A percentile compares a stretch with the other conserved stretches of the same genome.
Evolutionary conservation across 2,113 vertebrate genomes (phyloP).

Genomic region (Python bivittatus): DNA sequence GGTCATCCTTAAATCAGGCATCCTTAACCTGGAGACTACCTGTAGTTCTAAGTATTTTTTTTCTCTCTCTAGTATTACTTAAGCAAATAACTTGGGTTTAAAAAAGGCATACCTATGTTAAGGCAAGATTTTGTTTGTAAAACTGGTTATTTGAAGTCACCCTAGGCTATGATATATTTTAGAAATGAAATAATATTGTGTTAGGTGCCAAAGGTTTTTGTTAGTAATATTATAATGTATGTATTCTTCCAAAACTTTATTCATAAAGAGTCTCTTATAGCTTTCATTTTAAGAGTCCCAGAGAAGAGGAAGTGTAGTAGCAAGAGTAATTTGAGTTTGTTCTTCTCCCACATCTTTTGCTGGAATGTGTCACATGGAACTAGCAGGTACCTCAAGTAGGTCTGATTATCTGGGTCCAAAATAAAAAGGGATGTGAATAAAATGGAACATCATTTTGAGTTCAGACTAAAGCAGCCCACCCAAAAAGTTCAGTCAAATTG

Average conservation of each 20-base stretch:
- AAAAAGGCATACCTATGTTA: slow-evolving; percentile 12
- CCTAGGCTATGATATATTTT: slow-evolving; percentile 18
- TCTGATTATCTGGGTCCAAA: neutral
- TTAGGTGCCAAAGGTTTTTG: slow-evolving; percentile 22
- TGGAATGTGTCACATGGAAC: neutral
- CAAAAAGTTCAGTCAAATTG: too few species aligned
- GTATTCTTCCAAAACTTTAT: neutral
- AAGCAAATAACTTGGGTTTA: neutral
- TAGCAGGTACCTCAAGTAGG: neutral
- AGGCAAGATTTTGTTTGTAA: slow-evolving; percentile 35
- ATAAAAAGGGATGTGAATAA: too few species aligned
- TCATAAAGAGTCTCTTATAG: neutral
- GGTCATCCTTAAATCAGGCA: too few species aligned
- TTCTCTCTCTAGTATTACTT: too few species aligned
- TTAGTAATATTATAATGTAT: slow-evolving; percentile 21
- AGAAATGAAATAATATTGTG: slow-evolving; percentile 5
- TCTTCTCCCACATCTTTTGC: neutral
- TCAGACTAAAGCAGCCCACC: too few species aligned
- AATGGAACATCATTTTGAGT: too few species aligned
- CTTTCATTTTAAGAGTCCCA: neutral
- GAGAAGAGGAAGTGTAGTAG: neutral
- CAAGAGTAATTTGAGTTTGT: neutral
- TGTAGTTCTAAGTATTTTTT: neutral
- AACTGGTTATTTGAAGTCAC: slow-evolving; percentile 26
- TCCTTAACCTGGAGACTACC: too few species aligned